Conservation (phyloP, 2,113 vertebrate species). For the Ophthalmotilapia sp. region DNA sequence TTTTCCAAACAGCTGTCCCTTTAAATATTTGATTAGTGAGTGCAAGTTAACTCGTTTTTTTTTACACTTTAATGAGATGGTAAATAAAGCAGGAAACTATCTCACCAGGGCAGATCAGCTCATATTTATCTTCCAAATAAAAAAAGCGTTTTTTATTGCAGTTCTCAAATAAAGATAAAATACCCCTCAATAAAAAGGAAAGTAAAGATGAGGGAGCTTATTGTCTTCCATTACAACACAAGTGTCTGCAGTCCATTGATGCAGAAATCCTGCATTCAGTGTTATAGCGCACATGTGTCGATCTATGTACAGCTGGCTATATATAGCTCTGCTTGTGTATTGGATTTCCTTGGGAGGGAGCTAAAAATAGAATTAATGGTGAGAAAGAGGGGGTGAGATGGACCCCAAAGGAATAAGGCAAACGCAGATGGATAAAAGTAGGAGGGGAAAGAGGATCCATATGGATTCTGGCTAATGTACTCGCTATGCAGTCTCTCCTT, state of each 20-base stretch:
- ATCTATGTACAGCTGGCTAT: slow-evolving; percentile 41
- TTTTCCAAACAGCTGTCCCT: neutral
- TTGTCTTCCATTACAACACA: neutral
- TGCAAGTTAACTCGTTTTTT: neutral
- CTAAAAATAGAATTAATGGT: slow-evolving; percentile 49
- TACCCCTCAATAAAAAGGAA: neutral
- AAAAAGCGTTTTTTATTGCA: neutral
- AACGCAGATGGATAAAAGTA: neutral
- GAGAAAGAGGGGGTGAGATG: slow-evolving; percentile 21
- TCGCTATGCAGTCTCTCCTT: neutral
- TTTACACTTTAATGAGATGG: neutral
- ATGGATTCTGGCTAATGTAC: neutral
- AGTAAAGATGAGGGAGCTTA: neutral
- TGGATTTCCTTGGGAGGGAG: slow-evolving; percentile 51
- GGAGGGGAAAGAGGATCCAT: neutral
- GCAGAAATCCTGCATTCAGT: slow-evolving; percentile 22
- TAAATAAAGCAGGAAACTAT: neutral
- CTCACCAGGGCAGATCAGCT: neutral
- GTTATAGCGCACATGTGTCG: neutral
- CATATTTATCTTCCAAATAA: neutral
- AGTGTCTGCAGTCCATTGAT: neutral
- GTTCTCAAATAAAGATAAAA: neutral
- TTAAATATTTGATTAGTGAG: neutral
- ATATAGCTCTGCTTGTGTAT: slow-evolving; percentile 32
- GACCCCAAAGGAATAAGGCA: slow-evolving; percentile 29